Conservation (phyloP, 2,888 invertebrate genomes). For the Stomorhina lunata region DNA sequence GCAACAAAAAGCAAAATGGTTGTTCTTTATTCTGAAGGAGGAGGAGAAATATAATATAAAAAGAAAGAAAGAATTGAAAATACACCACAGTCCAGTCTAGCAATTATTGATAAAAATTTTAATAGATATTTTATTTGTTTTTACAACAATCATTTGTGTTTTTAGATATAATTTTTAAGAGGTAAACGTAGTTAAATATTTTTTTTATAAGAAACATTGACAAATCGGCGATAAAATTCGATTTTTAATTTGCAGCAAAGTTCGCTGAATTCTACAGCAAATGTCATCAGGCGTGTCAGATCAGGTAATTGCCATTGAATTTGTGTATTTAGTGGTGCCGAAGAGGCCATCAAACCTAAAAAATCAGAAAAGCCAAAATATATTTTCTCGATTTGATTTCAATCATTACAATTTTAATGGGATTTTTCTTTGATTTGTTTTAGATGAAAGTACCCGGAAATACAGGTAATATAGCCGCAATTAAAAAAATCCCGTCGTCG, state of each 20-base stretch:
- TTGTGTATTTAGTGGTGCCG: conserved; percentile 60
- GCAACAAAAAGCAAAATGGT: conserved; percentile 67
- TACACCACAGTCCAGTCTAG: conserved; percentile 65
- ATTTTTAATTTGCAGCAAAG: conserved; percentile 71
- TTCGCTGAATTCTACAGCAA: conserved; percentile 81
- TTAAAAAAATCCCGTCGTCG: not conserved
- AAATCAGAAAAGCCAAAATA: not conserved
- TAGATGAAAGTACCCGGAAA: conserved; percentile 77
- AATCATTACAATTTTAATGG: not conserved
- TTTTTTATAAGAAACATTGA: not conserved
- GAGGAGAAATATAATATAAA: conserved; percentile 63
- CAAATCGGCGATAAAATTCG: conserved; percentile 49
- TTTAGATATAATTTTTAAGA: conserved; percentile 68
- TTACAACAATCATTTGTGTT: conserved; percentile 71
- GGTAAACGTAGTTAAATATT: conserved; percentile 52
- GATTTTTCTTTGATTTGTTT: conserved; percentile 57
- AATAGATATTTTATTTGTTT: conserved; percentile 72
- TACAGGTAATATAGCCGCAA: conserved; percentile 72
- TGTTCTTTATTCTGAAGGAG: conserved; percentile 63
- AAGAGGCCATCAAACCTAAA: conserved; percentile 39
- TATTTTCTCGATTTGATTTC: not conserved
- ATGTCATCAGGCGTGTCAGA: conserved; percentile 96
- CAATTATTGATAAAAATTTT: conserved; percentile 70
- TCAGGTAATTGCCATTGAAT: conserved; percentile 84
- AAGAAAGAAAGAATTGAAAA: conserved; percentile 64